A percentile compares a stretch with the other conserved stretches of the same genome.
These are phyloP conservation scores for Columba guinea DNA, from an alignment of 2,797 vertebrate genomes.

Conservation along the genomic window DNA sequence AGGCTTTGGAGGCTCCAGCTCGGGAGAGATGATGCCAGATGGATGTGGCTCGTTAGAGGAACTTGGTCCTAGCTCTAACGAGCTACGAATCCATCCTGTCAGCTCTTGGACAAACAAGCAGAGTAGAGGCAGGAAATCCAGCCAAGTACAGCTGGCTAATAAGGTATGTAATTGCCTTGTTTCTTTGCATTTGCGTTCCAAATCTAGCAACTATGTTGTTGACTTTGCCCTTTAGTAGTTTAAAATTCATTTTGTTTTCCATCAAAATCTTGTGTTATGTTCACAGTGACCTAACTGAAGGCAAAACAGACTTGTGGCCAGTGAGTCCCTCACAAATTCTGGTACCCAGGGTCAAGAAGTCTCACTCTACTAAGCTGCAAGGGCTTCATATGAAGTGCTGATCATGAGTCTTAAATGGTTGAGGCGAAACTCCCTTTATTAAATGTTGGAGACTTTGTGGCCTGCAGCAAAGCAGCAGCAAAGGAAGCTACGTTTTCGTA, in stretches of 20 bases:
- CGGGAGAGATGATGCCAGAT: background rate
- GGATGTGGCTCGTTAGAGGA: background rate
- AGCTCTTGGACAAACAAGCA: background rate
- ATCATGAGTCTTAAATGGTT: fast-evolving
- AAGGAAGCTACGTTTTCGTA: background rate
- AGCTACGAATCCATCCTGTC: background rate
- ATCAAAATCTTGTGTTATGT: background rate
- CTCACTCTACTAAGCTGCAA: background rate
- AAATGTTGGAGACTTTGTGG: background rate
- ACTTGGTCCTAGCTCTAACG: background rate
- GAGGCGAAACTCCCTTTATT: background rate
- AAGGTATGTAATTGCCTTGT: slow-evolving; percentile 1
- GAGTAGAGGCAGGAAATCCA: background rate
- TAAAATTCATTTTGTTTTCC: background rate
- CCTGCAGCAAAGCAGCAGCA: background rate
- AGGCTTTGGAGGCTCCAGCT: background rate
- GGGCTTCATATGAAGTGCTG: background rate
- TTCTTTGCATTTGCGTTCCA: background rate
- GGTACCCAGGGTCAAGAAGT: background rate
- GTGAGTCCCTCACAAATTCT: fast-evolving
- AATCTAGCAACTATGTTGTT: background rate
- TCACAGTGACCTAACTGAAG: background rate
- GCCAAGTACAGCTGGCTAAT: slow-evolving; percentile 22
- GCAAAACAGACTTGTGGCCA: background rate
- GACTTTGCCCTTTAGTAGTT: background rate